A percentile compares a stretch with the other conserved stretches of the same genome.
Conservation (phyloP, 2,113 vertebrate species). For the Himantopus leucocephalus region DNA sequence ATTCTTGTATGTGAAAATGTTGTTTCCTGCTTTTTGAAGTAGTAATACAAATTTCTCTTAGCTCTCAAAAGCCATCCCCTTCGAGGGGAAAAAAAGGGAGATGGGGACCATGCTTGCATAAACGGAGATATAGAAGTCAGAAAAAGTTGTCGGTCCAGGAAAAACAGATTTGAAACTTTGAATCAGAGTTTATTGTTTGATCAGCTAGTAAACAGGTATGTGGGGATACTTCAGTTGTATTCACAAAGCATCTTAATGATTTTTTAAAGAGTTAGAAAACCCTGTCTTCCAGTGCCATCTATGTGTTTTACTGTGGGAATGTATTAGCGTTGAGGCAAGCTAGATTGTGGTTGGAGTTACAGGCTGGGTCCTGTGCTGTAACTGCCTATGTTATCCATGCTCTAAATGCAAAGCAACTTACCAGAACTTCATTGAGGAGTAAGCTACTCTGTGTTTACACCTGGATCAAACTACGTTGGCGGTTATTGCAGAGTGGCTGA, state of each 20-base stretch:
- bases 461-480: not conserved
- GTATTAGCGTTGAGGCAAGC: not conserved
- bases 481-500: not conserved
- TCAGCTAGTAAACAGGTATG: constrained; percentile 97
- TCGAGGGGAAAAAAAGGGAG: constrained; percentile 87
- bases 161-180: constrained; percentile 96
- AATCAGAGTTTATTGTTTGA: constrained; percentile 99
- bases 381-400: not conserved
- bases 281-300: constrained; percentile 11
- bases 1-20: constrained; percentile 53
- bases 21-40: constrained; percentile 63
- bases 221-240: constrained; percentile 41
- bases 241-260: constrained; percentile 8
- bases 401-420: not conserved
- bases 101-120: constrained; percentile 89
- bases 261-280: not conserved
- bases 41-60: constrained; percentile 74
- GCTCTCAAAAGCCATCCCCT: constrained; percentile 88
- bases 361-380: not conserved
- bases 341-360: not conserved
- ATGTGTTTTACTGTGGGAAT: not conserved
- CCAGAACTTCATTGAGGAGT: not conserved
- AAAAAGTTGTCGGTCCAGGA: constrained; percentile 92
- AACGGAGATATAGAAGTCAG: constrained; percentile 95
- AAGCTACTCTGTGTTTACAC: not conserved